Evolutionary conservation across 2,888 invertebrate species (phyloP), one percentile per base, ranked within the genome.

Genomic region (Cheilosia variabilis): DNA sequence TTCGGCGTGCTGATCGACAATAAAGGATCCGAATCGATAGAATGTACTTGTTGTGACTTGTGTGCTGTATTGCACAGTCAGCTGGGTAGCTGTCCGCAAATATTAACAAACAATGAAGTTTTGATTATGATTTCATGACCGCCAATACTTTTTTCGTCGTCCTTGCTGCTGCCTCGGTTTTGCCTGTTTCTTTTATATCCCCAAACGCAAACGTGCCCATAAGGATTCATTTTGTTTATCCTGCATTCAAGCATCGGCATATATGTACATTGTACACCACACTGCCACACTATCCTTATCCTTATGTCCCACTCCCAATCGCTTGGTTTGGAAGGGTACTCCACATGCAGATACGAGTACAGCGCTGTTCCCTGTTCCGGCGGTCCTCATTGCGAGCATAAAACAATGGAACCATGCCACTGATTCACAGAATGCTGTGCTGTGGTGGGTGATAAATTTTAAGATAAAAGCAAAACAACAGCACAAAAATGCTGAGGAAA

Each of bases 141-240:
- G 50, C 50, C 45, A 45, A 63, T 62, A 41, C 31, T 55, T 65
- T 75, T 37, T 75, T 43, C 19, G 17, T 53, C 19, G 27, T 69
- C 57, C 47, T 65, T 27, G n/a, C 37, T 55, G 52, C n/a, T 55
- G 52, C 19, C 45, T 57, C 37, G 13, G 41, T 41, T 75, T 75
- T 50, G 31, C 31, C 9, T 31, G 27, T 27, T 31, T 31, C 31
- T 63, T 50, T 55, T 47, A 17, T n/a, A 47, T 47, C 17, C 45
- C 9, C 65, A 4, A 57, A 17, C 34, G 27, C 41, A 58, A 58
- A 75, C 66, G 75, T 66, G 66, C 34, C 50, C 57, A 37, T 47
- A 60, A 19, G 65, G 50, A 63, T 77, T 55, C 82, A 72, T 77
- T 83, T 78, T 78, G 66, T 83, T 83, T 78, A 83, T 78, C 82